Conservation (phyloP, 2,888 invertebrate genomes). For the Antheraea assamensis region DNA sequence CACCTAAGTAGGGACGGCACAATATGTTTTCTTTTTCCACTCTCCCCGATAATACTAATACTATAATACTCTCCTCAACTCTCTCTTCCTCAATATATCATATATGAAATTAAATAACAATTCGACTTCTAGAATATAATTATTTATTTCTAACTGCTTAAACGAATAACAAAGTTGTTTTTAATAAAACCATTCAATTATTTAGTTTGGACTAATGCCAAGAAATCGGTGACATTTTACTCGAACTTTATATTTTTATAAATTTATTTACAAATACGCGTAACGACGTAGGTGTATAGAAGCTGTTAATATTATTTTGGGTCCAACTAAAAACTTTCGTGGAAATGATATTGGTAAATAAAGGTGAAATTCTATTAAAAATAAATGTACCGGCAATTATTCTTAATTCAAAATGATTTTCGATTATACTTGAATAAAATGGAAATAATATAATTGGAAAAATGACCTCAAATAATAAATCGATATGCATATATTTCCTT, state of each 20-base stretch:
- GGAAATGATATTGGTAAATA: neutral
- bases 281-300: slow-evolving; percentile 9
- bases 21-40: no score
- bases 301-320: slow-evolving; percentile 10
- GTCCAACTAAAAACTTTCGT: neutral
- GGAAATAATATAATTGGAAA: no score
- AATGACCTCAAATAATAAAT: no score
- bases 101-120: neutral
- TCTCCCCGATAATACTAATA: no score
- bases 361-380: neutral
- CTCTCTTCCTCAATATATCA: no score
- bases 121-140: neutral
- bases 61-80: no score
- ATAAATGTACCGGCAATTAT: neutral
- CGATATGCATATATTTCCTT: no score
- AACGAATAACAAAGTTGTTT: neutral
- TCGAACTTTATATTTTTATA: slow-evolving; percentile 1
- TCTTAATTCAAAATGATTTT: neutral
- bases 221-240: slow-evolving; percentile 15
- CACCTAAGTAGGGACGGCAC: no score
- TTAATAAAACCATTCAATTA: slow-evolving; percentile 18
- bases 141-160: neutral
- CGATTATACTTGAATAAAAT: neutral
- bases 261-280: slow-evolving; percentile 12
- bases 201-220: slow-evolving; percentile 18